Conservation (phyloP, 2,113 vertebrate genomes). For the Cygnus buccinator region DNA sequence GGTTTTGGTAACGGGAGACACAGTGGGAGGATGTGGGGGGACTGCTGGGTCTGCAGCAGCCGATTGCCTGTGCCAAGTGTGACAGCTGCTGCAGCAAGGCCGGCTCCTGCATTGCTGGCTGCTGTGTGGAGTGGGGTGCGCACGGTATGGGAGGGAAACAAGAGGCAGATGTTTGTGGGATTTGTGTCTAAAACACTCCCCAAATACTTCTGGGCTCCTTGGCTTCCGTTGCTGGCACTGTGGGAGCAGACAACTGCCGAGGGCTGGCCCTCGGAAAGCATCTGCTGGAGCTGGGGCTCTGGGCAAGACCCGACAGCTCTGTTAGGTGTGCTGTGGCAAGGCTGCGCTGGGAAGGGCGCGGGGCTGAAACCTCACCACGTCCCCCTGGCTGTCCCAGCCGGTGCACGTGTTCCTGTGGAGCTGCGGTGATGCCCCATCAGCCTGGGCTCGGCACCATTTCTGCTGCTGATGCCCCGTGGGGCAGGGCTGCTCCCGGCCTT, state of each 20-base stretch:
- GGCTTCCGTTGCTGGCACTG: not conserved
- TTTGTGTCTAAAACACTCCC: not conserved
- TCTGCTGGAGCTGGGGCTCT: not conserved
- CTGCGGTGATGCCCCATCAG: not conserved
- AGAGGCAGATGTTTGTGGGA: not conserved
- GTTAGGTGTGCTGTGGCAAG: accelerated
- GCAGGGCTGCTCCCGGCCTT: not conserved
- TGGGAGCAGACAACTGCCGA: not conserved
- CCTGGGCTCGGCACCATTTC: accelerated
- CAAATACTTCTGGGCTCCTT: not conserved
- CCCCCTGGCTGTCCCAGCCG: not conserved
- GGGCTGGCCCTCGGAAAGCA: not conserved
- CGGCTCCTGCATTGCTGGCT: accelerated
- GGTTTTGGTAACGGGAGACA: not conserved
- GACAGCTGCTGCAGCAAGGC: not conserved
- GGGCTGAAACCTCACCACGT: not conserved
- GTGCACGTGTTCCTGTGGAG: not conserved
- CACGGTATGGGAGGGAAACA: accelerated
- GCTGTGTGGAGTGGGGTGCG: not conserved
- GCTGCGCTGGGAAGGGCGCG: not conserved
- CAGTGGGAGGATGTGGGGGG: accelerated
- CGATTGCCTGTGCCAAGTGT: not conserved
- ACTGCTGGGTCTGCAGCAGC: not conserved
- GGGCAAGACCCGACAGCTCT: not conserved
- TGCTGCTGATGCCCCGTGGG: accelerated